A percentile compares a stretch with the other conserved stretches of the same genome.
These are phyloP conservation scores for Villa cingulata DNA, from an alignment of 2,888 invertebrate species.

Conservation along the genomic window DNA sequence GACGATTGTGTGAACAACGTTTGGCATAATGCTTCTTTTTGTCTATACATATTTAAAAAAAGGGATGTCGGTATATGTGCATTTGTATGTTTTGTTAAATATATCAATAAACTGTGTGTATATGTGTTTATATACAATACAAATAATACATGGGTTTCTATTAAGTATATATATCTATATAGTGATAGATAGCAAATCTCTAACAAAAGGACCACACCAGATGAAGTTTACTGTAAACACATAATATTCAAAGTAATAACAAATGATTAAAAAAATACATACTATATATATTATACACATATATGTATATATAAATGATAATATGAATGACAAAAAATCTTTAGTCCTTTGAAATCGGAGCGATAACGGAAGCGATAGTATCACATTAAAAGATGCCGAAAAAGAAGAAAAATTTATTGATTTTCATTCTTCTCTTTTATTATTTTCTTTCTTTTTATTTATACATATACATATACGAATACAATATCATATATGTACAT, in stretches of 20 bases:
- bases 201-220: constrained; percentile 14
- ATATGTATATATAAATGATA: no score
- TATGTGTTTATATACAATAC: no score
- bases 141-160: no score
- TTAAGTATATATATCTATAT: no score
- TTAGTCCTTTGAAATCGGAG: background rate
- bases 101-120: no score
- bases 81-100: no score
- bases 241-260: no score
- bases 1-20: background rate
- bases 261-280: background rate
- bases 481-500: no score
- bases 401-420: background rate
- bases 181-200: constrained; percentile 1
- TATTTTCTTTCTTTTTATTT: background rate
- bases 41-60: no score
- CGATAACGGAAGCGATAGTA: constrained; percentile 7
- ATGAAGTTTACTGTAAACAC: constrained; percentile 6
- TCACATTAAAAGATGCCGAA: constrained; percentile 4
- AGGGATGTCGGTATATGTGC: no score
- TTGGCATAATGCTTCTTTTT: background rate
- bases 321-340: background rate
- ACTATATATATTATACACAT: no score
- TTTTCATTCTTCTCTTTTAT: background rate
- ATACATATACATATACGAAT: no score